Evolutionary conservation across 1,140 invertebrate species (phyloP).

Genomic region (Triops cancriformis): DNA sequence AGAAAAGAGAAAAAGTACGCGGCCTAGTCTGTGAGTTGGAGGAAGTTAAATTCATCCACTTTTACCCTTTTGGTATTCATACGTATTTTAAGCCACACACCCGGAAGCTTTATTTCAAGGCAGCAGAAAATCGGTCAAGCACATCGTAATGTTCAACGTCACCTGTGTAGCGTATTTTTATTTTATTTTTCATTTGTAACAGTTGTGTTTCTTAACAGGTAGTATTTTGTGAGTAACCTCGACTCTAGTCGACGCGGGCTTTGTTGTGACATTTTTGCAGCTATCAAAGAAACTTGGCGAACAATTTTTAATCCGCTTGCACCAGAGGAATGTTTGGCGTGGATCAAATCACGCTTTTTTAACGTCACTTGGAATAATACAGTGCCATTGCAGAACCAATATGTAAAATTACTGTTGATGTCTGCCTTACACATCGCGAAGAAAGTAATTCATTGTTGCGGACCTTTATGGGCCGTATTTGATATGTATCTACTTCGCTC

Average conservation of each 20-base stretch:
- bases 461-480: too few species aligned
- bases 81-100: too few species aligned
- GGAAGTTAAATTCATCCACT: too few species aligned
- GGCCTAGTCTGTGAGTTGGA: too few species aligned
- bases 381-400: not conserved
- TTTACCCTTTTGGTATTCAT: too few species aligned
- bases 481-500: too few species aligned
- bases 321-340: not conserved
- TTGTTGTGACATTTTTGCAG: not conserved
- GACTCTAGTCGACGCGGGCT: not conserved
- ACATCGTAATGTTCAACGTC: not conserved
- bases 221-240: not conserved
- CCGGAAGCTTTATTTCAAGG: too few species aligned
- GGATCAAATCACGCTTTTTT: not conserved
- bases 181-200: not conserved
- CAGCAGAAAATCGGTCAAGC: too few species aligned
- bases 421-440: not conserved
- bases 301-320: not conserved
- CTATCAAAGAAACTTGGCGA: not conserved
- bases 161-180: not conserved
- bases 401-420: not conserved
- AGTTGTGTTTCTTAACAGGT: not conserved
- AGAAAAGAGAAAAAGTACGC: not conserved
- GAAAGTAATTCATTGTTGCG: too few species aligned
- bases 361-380: not conserved